phyloP scores from a whole-genome alignment of 2,888 invertebrate species.

The Drosophila borealis region DNA sequence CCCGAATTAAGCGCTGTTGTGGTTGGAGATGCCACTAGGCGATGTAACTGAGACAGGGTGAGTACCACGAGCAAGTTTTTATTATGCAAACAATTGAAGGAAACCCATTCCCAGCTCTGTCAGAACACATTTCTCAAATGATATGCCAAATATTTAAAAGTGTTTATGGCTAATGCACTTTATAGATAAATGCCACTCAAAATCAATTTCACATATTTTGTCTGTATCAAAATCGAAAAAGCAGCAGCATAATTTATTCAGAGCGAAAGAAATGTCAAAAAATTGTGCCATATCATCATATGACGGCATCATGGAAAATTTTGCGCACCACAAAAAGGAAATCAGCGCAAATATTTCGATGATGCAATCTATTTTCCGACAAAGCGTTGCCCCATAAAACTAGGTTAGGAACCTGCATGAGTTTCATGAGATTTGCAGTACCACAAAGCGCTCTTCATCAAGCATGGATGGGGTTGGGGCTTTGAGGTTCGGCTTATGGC shows the following conservation, averaged over 20 bases:
- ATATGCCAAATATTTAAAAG: constrained; percentile 15
- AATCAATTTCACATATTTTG: constrained; percentile 14
- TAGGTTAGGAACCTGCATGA: constrained; percentile 48
- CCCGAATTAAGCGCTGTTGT: constrained; percentile 42
- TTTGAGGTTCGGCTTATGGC: background rate
- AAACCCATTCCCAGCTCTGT: too few species aligned
- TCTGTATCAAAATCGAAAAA: background rate
- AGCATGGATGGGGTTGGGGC: background rate
- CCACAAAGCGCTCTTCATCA: constrained; percentile 17
- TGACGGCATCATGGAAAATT: constrained; percentile 15
- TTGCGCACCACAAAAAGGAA: constrained; percentile 17
- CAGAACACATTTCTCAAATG: background rate
- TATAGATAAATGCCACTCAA: constrained; percentile 17
- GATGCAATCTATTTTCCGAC: constrained; percentile 48
- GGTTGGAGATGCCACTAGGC: constrained; percentile 27
- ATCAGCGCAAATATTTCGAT: constrained; percentile 21
- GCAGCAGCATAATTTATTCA: constrained; percentile 13
- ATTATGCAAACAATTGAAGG: too few species aligned
- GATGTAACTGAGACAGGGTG: constrained; percentile 81
- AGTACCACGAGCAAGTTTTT: constrained; percentile 41
- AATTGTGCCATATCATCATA: constrained; percentile 28
- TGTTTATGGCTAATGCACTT: constrained; percentile 11
- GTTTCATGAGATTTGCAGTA: constrained; percentile 44
- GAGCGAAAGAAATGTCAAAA: constrained; percentile 8
- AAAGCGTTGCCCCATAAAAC: constrained; percentile 40